Conservation (phyloP, 2,888 invertebrate species). For the Trichopria drosophilae region DNA sequence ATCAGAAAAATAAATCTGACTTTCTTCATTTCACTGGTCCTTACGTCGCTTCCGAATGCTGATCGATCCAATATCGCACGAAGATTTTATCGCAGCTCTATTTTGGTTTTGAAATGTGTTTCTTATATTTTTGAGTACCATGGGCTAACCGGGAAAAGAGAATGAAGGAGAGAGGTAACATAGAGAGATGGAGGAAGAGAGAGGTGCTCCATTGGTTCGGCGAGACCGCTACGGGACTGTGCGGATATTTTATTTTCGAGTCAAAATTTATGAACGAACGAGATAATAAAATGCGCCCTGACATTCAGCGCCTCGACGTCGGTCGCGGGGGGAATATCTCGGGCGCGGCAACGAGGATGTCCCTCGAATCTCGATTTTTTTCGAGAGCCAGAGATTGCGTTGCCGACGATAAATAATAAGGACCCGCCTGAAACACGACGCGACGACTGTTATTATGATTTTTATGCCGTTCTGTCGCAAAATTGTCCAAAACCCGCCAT, state of each 20-base stretch:
- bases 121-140: conserved; percentile 4
- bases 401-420: conserved; percentile 46
- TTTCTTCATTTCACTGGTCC: conserved; percentile 9
- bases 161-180: conserved; percentile 5
- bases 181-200: conserved; percentile 2
- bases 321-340: conserved; percentile 42
- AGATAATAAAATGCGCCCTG: conserved; percentile 51
- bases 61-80: no score
- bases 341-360: conserved; percentile 35
- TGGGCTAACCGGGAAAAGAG: conserved; percentile 6
- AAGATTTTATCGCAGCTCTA: conserved; percentile 31
- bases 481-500: no score
- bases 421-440: conserved; percentile 35
- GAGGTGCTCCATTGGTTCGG: conserved; percentile 14
- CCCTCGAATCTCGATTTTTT: conserved; percentile 38
- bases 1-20: conserved; percentile 27
- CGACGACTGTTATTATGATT: no score
- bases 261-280: conserved; percentile 54
- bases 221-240: conserved; percentile 29
- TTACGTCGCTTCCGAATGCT: no score
- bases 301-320: conserved; percentile 38
- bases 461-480: no score
- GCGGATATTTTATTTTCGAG: conserved; percentile 50
- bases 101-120: conserved; percentile 25
- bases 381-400: conserved; percentile 41